Percentiles rank a stretch among this genome's conserved stretches.
Conservation (phyloP, 2,797 vertebrate genomes). For the Echeneis naucrates region DNA sequence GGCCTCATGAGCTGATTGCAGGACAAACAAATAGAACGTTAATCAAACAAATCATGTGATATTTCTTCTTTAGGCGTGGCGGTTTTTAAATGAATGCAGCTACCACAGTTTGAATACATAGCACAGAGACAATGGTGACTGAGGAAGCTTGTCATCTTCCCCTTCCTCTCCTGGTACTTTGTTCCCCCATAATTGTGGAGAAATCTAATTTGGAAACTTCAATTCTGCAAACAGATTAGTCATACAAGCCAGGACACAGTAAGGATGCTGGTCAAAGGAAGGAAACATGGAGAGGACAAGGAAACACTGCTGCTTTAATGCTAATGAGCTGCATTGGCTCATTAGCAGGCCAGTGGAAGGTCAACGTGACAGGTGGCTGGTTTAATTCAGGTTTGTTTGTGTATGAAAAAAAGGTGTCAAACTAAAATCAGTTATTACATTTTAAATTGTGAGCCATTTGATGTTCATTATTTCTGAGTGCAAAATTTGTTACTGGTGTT, state of each 20-base stretch:
- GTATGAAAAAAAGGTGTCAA: no score
- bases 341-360: not conserved
- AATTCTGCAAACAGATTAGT: not conserved
- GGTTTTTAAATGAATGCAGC: not conserved
- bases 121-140: not conserved
- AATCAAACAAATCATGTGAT: no score
- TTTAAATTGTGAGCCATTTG: not conserved
- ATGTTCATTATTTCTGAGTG: not conserved
- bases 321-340: not conserved
- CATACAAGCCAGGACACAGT: not conserved
- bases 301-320: not conserved
- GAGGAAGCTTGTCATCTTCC: not conserved
- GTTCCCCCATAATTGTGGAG: not conserved
- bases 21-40: no score
- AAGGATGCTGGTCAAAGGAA: constrained; percentile 7
- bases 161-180: not conserved
- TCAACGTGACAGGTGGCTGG: not conserved
- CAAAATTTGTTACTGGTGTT: not conserved
- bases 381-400: no score
- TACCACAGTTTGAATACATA: not conserved
- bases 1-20: no score
- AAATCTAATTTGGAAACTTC: not conserved
- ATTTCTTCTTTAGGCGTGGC: no score
- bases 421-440: no score
- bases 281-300: not conserved